Evolutionary conservation across 2,888 invertebrate genomes (phyloP).

Genomic region (Elegia similella): DNA sequence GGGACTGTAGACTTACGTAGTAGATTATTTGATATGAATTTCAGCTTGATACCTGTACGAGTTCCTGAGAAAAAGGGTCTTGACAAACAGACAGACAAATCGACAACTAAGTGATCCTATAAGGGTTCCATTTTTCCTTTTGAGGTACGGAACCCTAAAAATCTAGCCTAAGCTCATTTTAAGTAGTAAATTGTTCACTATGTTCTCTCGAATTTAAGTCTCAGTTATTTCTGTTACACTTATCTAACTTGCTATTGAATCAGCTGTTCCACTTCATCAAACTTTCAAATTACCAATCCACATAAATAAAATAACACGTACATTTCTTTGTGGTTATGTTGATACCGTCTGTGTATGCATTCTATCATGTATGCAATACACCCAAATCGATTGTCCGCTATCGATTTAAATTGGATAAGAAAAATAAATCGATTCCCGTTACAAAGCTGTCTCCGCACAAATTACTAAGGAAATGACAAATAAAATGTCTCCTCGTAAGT

Average conservation of each 20-base stretch:
- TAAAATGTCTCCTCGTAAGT: conserved; percentile 16
- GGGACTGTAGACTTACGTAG: too few relatives aligned
- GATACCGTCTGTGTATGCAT: conserved; percentile 62
- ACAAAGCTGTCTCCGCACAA: conserved; percentile 36
- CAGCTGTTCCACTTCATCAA: conserved; percentile 22
- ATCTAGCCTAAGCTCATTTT: too few relatives aligned
- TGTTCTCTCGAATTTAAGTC: too few relatives aligned
- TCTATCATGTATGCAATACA: conserved; percentile 57
- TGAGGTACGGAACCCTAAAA: too few relatives aligned
- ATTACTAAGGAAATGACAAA: conserved; percentile 20
- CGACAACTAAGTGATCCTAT: too few relatives aligned
- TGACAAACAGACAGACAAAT: too few relatives aligned
- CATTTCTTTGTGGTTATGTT: conserved; percentile 40
- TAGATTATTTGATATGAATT: too few relatives aligned
- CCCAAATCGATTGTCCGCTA: conserved; percentile 56
- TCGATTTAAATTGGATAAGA: conserved; percentile 51
- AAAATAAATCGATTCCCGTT: conserved; percentile 55
- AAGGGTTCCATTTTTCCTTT: too few relatives aligned
- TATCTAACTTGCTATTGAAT: neutral
- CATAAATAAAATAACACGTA: conserved; percentile 9
- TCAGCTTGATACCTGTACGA: too few relatives aligned
- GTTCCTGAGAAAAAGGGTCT: too few relatives aligned
- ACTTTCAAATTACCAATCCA: neutral
- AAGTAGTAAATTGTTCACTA: too few relatives aligned
- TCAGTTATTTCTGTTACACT: neutral